Percentiles rank a stretch among this genome's conserved stretches.
Conservation (phyloP, 2,888 invertebrate species). For the Busseola fusca region DNA sequence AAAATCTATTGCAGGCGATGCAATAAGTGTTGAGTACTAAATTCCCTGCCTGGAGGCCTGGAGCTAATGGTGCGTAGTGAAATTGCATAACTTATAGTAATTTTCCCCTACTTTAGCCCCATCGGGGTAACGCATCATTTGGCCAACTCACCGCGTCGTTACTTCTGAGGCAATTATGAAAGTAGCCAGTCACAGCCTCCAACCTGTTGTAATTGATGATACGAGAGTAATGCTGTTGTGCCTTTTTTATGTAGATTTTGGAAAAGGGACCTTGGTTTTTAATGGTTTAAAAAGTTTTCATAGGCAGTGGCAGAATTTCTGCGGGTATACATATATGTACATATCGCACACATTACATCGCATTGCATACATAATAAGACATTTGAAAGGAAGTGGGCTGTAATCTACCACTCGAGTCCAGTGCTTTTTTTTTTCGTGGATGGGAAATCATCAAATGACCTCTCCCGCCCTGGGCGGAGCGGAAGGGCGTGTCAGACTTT, state of each 20-base stretch:
- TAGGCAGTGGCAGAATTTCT: not conserved
- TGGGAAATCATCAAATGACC: too few species aligned
- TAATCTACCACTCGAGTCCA: too few species aligned
- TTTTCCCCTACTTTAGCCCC: slow-evolving; percentile 80
- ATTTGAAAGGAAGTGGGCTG: too few species aligned
- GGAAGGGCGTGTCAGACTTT: too few species aligned
- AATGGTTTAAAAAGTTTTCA: slow-evolving; percentile 2
- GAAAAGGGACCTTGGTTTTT: not conserved
- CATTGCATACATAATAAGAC: too few species aligned
- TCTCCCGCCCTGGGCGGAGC: too few species aligned
- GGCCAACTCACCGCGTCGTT: slow-evolving; percentile 74
- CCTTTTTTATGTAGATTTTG: slow-evolving; percentile 35
- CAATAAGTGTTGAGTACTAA: slow-evolving; percentile 78
- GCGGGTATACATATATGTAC: not conserved
- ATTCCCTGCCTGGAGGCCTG: slow-evolving; percentile 74
- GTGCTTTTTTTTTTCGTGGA: too few species aligned
- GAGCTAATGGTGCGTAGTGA: slow-evolving; percentile 81
- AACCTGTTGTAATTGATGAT: slow-evolving; percentile 67
- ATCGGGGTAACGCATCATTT: slow-evolving; percentile 80
- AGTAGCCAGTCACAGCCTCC: slow-evolving; percentile 73
- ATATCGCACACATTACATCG: not conserved
- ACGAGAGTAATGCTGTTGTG: slow-evolving; percentile 41
- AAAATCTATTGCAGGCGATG: slow-evolving; percentile 75
- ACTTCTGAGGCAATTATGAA: slow-evolving; percentile 74
- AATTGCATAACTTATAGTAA: slow-evolving; percentile 86